Evolutionary conservation across 2,797 vertebrate genomes (phyloP).

Genomic region (Manis crassicaudata): DNA sequence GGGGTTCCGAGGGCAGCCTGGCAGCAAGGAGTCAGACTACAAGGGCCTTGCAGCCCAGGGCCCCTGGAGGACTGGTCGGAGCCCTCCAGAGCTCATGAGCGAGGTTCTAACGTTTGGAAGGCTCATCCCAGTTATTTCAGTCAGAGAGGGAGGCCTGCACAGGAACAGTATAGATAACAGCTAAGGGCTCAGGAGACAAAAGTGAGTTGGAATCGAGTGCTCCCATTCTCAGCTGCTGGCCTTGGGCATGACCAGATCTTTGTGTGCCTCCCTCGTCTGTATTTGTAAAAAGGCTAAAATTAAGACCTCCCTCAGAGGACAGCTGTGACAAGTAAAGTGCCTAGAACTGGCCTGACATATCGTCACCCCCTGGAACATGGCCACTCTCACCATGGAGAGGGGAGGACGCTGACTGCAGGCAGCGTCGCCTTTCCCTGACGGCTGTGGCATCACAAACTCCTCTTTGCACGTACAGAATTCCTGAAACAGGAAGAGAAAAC

Average conservation of each 20-base stretch:
- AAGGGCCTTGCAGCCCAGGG: fast-evolving
- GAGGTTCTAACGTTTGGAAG: not conserved
- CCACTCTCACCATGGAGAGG: fast-evolving
- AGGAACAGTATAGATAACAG: not conserved
- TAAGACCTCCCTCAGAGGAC: not conserved
- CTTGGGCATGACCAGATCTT: fast-evolving
- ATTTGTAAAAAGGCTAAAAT: not conserved
- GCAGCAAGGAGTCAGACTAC: not conserved
- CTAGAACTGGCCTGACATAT: not conserved
- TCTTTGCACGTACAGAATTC: not conserved
- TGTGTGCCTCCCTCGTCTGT: not conserved
- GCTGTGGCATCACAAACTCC: not conserved
- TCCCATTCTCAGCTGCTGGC: not conserved
- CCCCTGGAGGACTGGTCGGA: fast-evolving
- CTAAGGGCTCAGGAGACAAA: not conserved
- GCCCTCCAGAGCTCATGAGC: fast-evolving
- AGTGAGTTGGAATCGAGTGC: not conserved
- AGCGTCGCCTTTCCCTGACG: fast-evolving
- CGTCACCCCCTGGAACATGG: fast-evolving
- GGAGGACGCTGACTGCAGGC: fast-evolving
- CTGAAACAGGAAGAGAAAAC: no score
- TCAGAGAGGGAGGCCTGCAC: not conserved
- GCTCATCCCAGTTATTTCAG: not conserved
- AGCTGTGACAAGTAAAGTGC: no score
- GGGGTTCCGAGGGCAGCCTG: not conserved